Evolutionary conservation across 1,140 invertebrate species (phyloP), one percentile per base, ranked within the genome.

Genomic region (Orchesella cincta): DNA sequence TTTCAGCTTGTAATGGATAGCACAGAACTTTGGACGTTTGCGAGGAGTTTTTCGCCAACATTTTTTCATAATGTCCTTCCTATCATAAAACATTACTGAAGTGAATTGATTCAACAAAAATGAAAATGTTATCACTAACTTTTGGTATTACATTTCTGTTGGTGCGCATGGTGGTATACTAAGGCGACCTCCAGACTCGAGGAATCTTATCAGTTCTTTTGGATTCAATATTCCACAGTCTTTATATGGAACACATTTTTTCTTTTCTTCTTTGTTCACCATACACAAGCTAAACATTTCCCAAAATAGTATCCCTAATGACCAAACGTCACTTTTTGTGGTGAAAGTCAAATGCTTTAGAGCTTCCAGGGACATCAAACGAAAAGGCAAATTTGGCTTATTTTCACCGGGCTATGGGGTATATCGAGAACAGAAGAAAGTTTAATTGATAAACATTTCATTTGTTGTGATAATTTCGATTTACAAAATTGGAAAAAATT

Each of bases 281-380:
- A 18, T 46, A 46, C 5, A 46, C 39, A 46, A 18, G 18, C 3
- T 34, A 29, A 75, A 75, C 16, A 75, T 75, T 67, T 75, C 74
- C 74, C 74, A 75, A 18, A 75, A 20, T 0, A 39, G 35, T 14
- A 12, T 18, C 12, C 8, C 12, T 5, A 57, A n/a, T 3, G 12
- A 3, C 52, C 52, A 57, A 57, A 57, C 52, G 23, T 57, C 52
- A 18, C 12, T 18, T 23, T 57, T 14, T n/a, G 23, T 12, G 5
- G 52, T 57, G 39, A 46, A 46, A 8, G 8, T 8, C 39, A 57
- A 5, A n/a, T 3, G 23, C 23, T 57, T n/a, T 23, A 23, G 3
- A 3, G 52, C 52, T 3, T 57, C 52, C 23, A 26, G 23, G 14
- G 12, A 23, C 23, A 12, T n/a, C 52, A 3, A 23, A 3, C 52